A percentile compares a stretch with the other conserved stretches of the same genome.
Evolutionary conservation across 2,113 vertebrate genomes (phyloP).

Genomic region (Stictonetta naevosa): DNA sequence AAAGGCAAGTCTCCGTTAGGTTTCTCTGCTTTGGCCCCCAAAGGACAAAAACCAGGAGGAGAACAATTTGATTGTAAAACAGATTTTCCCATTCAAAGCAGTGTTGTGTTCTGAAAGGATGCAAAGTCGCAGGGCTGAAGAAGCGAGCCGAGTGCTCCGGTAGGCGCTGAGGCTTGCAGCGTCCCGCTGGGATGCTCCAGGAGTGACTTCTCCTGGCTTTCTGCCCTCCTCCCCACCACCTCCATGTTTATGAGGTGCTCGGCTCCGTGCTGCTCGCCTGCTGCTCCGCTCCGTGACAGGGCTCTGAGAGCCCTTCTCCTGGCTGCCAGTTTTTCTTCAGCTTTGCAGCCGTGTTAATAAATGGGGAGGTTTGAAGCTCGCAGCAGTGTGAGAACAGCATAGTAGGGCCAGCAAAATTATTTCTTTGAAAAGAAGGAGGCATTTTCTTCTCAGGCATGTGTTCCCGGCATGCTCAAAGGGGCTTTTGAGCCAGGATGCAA

Average conservation of each 20-base stretch:
- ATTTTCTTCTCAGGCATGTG: not conserved
- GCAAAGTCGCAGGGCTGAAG: not conserved
- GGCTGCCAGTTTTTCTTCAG: not conserved
- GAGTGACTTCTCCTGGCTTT: not conserved
- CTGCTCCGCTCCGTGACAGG: not conserved
- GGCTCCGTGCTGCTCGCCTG: not conserved
- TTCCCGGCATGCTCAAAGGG: not conserved
- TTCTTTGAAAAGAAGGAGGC: not conserved
- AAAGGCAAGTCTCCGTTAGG: not conserved
- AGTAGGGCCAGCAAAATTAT: not conserved
- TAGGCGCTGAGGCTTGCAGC: not conserved
- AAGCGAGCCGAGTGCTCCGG: not conserved
- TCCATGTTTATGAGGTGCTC: not conserved
- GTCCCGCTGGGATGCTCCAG: not conserved
- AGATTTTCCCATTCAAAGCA: not conserved
- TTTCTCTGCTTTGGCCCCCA: not conserved
- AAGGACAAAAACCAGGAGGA: not conserved
- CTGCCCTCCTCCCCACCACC: not conserved
- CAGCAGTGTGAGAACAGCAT: not conserved
- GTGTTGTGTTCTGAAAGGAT: not conserved
- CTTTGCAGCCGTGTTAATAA: not conserved
- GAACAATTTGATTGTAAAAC: not conserved
- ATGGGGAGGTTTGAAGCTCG: not conserved
- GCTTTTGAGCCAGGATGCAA: not conserved
- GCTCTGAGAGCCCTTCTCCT: not conserved